Conservation (phyloP, 2,888 invertebrate genomes). For the Druceiella hillmani region DNA sequence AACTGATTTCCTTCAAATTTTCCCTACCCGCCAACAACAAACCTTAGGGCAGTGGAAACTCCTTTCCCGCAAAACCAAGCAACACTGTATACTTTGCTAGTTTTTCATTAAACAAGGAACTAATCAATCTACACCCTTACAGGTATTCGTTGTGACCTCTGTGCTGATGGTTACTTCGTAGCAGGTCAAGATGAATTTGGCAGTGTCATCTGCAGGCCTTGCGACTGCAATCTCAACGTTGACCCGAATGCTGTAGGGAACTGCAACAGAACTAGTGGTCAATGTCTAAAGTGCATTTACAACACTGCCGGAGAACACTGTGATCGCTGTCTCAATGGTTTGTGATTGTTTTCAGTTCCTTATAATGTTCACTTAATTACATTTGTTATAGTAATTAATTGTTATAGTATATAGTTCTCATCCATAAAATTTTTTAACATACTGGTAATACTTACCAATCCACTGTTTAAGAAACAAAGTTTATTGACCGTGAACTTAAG, state of each 20-base stretch:
- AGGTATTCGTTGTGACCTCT: conserved; percentile 81
- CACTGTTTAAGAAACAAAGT: no score
- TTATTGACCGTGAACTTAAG: no score
- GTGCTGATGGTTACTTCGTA: conserved; percentile 94
- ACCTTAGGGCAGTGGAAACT: no score
- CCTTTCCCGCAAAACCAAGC: no score
- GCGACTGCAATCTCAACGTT: conserved; percentile 91
- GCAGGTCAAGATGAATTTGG: conserved; percentile 72
- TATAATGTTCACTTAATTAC: conserved; percentile 9
- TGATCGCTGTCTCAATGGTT: conserved; percentile 85
- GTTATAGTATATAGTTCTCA: no score
- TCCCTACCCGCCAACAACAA: no score
- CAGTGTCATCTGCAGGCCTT: conserved; percentile 68
- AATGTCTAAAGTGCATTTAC: conserved; percentile 95
- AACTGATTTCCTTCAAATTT: no score
- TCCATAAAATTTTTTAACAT: no score
- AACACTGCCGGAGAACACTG: conserved; percentile 91
- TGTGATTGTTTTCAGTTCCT: conserved; percentile 19
- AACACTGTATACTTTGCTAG: no score
- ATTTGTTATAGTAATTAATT: background rate
- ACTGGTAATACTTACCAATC: no score
- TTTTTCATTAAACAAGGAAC: no score
- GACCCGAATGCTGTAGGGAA: conserved; percentile 96
- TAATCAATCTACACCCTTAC: conserved; percentile 19
- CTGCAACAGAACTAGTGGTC: conserved; percentile 92